A percentile compares a stretch with the other conserved stretches of the same genome.
Conservation (phyloP, 1,140 invertebrate species). For the Atta cephalotes region DNA sequence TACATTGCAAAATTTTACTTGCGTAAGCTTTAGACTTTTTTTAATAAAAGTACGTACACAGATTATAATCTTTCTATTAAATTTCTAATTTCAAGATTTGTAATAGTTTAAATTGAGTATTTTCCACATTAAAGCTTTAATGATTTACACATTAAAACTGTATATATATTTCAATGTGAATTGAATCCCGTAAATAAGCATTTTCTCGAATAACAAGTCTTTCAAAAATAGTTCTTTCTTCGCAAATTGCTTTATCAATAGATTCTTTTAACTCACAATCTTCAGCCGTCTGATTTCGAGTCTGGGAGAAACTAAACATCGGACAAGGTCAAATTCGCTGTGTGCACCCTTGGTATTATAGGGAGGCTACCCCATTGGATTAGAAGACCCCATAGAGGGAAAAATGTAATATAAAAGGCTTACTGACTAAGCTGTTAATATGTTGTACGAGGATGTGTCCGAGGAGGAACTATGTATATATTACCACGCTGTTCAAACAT, state of each 20-base stretch:
- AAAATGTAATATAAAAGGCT: constrained; percentile 87
- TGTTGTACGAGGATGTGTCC: constrained; percentile 83
- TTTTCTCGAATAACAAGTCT: not conserved
- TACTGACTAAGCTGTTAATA: constrained; percentile 87
- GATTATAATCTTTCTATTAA: not conserved
- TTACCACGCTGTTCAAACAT: constrained; percentile 83
- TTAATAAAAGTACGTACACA: not conserved
- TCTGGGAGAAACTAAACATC: constrained; percentile 62
- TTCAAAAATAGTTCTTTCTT: constrained; percentile 4
- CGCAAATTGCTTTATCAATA: constrained; percentile 33
- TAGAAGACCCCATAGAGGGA: constrained; percentile 86
- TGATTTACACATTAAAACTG: constrained; percentile 6
- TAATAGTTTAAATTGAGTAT: not conserved
- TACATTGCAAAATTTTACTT: not conserved
- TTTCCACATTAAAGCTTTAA: not conserved
- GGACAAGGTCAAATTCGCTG: constrained; percentile 69
- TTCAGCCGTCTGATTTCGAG: constrained; percentile 57
- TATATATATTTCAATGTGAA: not conserved
- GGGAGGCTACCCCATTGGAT: constrained; percentile 82
- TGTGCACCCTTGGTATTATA: constrained; percentile 69
- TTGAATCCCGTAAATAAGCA: not conserved
- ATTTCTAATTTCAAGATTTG: not conserved
- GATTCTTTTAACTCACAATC: constrained; percentile 43
- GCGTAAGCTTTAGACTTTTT: not conserved
- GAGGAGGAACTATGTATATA: constrained; percentile 83